Base-by-base conservation (phyloP, 1,140 invertebrate genomes). In the Cephus cinctus region DNA sequence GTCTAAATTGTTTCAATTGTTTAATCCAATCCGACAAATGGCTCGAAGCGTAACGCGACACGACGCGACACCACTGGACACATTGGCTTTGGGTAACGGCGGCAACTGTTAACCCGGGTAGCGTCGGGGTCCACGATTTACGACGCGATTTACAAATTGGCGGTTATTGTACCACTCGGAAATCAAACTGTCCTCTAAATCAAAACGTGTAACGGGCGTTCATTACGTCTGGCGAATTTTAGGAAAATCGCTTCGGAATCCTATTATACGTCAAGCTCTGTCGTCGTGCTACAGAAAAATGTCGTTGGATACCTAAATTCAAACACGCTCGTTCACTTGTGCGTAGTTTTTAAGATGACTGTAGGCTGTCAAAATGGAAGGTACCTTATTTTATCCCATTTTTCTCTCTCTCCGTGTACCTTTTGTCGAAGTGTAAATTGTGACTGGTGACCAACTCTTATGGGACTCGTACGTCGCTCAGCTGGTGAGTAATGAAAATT, bases 81-180 rank as follows among this genome's bases (percentile, higher is more conserved):
- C 27, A 46, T 47, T 55, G 52, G 40, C 34, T 27, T 21, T 34
- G n/a, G 14, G 16, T n/a, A 32, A 11, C 31, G 43, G 19, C 39
- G 35, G 11, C 19, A 19, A 38, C 21, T 43, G 36, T n/a, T 18
- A 14, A 15, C 19, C 48, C 39, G 34, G 14, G 43, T 27, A 14
- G 34, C 12, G 16, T 25, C 43, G 8, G 30, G 12, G 21, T 30
- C 18, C 39, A 56, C 62, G 65, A 76, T 75, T 76, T 75, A 76
- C 66, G 71, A 73, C 61, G 66, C 65, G 71, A 76, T 76, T 76
- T 73, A 72, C 72, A 74, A 76, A 76, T 76, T 76, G 71, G 72
- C 65, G 73, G 72, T 75, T 76, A 75, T 76, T 75, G 72, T 71
- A 61, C 59, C 57, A 62, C 54, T 59, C 62, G 64, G 68, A 72